Percentiles rank a stretch among this genome's conserved stretches.
Conservation (phyloP, 2,113 vertebrate genomes). For the Crotalus tigris region DNA sequence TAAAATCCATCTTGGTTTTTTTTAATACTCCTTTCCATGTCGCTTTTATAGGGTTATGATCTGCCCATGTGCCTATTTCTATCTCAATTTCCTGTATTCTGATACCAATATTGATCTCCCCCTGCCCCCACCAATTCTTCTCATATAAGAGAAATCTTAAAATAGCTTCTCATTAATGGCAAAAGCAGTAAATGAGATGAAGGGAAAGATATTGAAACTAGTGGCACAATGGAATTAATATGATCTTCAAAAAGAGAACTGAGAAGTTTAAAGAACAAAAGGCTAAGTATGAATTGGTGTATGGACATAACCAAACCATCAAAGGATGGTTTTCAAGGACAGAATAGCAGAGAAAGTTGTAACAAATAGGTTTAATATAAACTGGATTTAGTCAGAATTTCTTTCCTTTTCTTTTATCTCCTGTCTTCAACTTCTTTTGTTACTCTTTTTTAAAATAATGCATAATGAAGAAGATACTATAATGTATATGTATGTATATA, state of each 20-base stretch:
- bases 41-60: no score
- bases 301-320: not conserved
- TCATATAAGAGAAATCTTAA: not conserved
- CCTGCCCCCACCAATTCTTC: not conserved
- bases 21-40: no score
- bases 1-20: no score
- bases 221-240: not conserved
- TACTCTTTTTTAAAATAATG: not conserved
- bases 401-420: not conserved
- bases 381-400: not conserved
- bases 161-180: not conserved
- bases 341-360: not conserved
- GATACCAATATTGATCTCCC: not conserved
- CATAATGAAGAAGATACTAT: not conserved
- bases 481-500: not conserved
- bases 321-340: not conserved
- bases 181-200: not conserved
- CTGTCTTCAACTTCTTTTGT: not conserved
- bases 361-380: not conserved
- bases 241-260: not conserved
- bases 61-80: no score
- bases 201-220: not conserved
- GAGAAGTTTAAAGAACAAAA: not conserved
- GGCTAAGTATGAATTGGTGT: not conserved
- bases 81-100: no score